A percentile compares a stretch with the other conserved stretches of the same genome.
Evolutionary conservation across 1,140 invertebrate genomes (phyloP).

Genomic region (Meloidogyne hapla): DNA sequence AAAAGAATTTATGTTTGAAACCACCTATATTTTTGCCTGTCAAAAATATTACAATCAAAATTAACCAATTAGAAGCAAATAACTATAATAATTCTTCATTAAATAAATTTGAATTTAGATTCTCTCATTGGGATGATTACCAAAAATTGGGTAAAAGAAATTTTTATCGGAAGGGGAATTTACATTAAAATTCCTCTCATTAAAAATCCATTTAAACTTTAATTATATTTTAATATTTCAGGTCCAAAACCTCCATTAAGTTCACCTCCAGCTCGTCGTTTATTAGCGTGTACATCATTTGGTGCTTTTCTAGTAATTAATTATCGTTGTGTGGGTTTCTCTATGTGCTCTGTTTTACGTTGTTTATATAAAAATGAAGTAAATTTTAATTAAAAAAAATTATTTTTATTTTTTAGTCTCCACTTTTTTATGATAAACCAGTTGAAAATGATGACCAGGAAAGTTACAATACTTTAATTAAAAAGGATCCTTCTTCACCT

Average conservation of each 20-base stretch:
- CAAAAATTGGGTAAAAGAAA: not conserved
- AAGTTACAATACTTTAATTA: not conserved
- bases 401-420: not conserved
- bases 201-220: not conserved
- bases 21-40: not conserved
- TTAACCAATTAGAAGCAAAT: not conserved
- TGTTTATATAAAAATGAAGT: conserved; percentile 13
- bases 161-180: too few species aligned
- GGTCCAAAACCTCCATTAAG: not conserved
- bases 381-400: conserved; percentile 3
- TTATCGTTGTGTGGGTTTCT: not conserved
- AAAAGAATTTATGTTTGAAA: not conserved
- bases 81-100: not conserved
- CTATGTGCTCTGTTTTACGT: not conserved
- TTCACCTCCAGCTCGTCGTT: not conserved
- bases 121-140: conserved; percentile 23
- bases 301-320: conserved; percentile 21
- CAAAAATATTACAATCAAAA: not conserved
- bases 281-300: conserved; percentile 27
- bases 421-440: not conserved
- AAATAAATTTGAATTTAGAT: not conserved
- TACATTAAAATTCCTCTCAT: too few species aligned
- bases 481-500: not conserved
- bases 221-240: not conserved
- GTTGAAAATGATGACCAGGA: not conserved